Base-by-base conservation (phyloP, 2,797 vertebrate species). In the Manis pentadactyla region DNA sequence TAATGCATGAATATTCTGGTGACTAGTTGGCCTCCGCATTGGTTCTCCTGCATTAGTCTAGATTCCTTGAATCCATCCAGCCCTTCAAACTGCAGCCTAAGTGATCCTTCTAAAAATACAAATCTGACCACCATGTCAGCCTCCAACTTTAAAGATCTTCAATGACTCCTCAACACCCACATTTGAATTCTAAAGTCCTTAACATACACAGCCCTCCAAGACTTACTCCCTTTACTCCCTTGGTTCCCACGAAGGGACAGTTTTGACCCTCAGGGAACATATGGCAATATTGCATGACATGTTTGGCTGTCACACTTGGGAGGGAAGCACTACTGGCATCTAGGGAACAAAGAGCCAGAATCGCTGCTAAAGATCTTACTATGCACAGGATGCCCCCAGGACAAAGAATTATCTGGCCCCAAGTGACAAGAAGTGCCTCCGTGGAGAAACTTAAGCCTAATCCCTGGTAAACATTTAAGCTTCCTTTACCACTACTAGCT, bases 101-200 rank as follows among this genome's bases (percentile, higher is more conserved):
- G 13, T 34, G 75, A 85, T 87, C 51, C 83, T 91, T 94, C 69
- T 79, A 84, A 90, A 90, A 96, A 88, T 86, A 79, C 13, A 66
- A 79, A 71, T 74, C 57, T 84, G 31, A 49, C 68, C 15, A 49
- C 68, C 15, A 25, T 85, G n/a, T 77, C 42, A 94, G 14, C 29
- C 7, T 46, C 68, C 49, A 6, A 39, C 57, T 93, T 95, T 82
- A 74, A 86, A 95, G 57, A 91, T 53, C 7, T 42, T 79, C 23
- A n/a, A 0, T 93, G 73, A 90, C 49, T 68, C 78, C 25, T 73
- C 59, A 59, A 61, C 39, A 86, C 9, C 42, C 59, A 59, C 37
- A 78, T 18, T 66, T 64, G 79, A 87, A 92, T 5, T 77, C 66
- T 87, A 53, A 92, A 90, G 29, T 79, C 74, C 39, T 85, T 90